Percentiles rank a stretch among this genome's conserved stretches.
Evolutionary conservation across 2,113 vertebrate genomes (phyloP).

Genomic region (Cavia aperea): DNA sequence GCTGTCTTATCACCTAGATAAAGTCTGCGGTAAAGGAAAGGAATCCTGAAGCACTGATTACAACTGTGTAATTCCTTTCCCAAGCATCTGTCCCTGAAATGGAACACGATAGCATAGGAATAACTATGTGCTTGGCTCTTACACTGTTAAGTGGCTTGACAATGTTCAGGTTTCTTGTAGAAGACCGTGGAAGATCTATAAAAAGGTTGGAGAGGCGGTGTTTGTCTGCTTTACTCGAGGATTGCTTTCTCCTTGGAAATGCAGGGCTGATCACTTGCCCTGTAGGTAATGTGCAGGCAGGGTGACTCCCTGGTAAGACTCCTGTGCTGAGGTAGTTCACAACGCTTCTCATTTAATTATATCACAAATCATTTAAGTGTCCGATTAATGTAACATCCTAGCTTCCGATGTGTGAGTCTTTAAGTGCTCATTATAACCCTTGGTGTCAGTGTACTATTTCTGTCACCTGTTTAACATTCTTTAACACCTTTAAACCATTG

Average conservation of each 20-base stretch:
- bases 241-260: neutral
- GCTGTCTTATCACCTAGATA: neutral
- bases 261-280: neutral
- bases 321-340: neutral
- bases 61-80: neutral
- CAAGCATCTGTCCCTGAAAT: conserved; percentile 4
- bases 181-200: neutral
- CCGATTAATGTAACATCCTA: neutral
- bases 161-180: conserved; percentile 20
- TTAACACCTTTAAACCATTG: neutral
- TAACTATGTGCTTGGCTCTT: neutral
- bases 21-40: neutral
- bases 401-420: neutral
- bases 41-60: neutral
- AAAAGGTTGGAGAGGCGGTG: neutral
- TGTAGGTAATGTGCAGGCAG: neutral
- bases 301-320: neutral
- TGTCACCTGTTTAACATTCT: conserved; percentile 3
- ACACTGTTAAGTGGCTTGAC: neutral
- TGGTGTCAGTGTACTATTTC: neutral
- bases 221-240: neutral
- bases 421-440: neutral
- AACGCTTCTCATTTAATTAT: neutral
- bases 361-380: conserved; percentile 18
- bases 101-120: neutral